Evolutionary conservation across 2,888 invertebrate species (phyloP), one percentile per base, ranked within the genome.

Genomic region (Reticulitermes lucifugus): DNA sequence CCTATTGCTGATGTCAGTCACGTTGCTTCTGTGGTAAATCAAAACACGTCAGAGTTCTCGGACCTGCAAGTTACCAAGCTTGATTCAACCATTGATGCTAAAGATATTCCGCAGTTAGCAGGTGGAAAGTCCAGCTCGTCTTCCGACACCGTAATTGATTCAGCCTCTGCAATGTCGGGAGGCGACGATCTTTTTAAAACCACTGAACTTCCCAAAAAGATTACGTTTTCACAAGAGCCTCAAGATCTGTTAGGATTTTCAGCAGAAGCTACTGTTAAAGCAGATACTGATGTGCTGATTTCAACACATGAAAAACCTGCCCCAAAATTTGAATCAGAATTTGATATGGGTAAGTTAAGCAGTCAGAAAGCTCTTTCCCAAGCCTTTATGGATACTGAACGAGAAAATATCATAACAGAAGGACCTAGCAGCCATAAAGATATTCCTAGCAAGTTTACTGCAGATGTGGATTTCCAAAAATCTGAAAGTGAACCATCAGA

Each of bases 361-460:
- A 79, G 43, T 79, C n/a, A 77, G 70, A 85, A 79, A 79, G 25
- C 22, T 35, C 77, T 80, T 51, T 70, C 83, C 35, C 43, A 91
- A 89, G 80, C 86, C 89, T 92, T 92, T 89, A 90, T 92, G 60
- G 92, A 92, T 86, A 92, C 91, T 90, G 92, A 92, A 89, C 91
- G 92, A 84, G 92, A 92, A 87, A 91, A 91, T 88, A 86, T 46
- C 46, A 1, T 90, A 88, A 43, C 51, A 79, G 83, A 71, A 29
- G 83, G 43, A n/a, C 25, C 86, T 87, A 12, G 85, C 82, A n/a
- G 79, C 85, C 51, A 79, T 87, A 59, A 86, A 59, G 70, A 79
- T 70, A 46, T 10, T n/a, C 10, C n/a, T 29, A 29, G 46, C 59
- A 79, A 86, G 73, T 59, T 71, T 12, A 65, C 46, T 9, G 46